Percentiles rank a stretch among this genome's conserved stretches.
These are phyloP conservation scores for Ctenopoma kingsleyae DNA, from an alignment of 2,797 vertebrate genomes.

Conservation along the genomic window DNA sequence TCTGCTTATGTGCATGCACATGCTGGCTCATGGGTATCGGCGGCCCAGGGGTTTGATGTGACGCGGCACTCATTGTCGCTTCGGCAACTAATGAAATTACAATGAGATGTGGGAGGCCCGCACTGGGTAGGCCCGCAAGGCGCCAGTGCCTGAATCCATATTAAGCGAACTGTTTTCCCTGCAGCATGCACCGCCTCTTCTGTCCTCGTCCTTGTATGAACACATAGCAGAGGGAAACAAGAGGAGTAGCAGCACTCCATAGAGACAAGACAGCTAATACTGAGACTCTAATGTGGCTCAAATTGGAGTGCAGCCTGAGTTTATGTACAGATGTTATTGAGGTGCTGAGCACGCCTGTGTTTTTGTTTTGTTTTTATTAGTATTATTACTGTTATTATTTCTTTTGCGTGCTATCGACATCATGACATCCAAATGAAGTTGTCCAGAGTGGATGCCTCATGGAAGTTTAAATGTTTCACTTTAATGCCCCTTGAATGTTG, in stretches of 20 bases:
- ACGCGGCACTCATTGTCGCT: conserved; percentile 62
- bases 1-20: conserved; percentile 22
- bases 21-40: conserved; percentile 38
- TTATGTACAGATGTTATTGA: conserved; percentile 43
- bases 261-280: conserved; percentile 39
- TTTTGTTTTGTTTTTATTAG: neutral
- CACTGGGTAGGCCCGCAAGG: conserved; percentile 62
- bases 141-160: conserved; percentile 64
- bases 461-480: conserved; percentile 53
- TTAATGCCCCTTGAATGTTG: conserved; percentile 24
- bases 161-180: conserved; percentile 63
- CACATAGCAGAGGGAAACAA: conserved; percentile 24
- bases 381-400: neutral
- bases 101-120: conserved; percentile 73
- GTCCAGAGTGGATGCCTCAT: conserved; percentile 23
- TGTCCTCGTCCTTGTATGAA: conserved; percentile 32
- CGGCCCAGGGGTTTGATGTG: conserved; percentile 65
- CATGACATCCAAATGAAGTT: conserved; percentile 26
- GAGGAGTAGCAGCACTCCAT: conserved; percentile 12
- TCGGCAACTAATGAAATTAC: conserved; percentile 80
- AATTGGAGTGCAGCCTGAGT: conserved; percentile 44
- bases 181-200: conserved; percentile 36
- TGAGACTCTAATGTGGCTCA: conserved; percentile 48
- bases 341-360: conserved; percentile 12
- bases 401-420: conserved; percentile 4